Conservation (phyloP, 2,888 invertebrate genomes). For the Helleia helle region DNA sequence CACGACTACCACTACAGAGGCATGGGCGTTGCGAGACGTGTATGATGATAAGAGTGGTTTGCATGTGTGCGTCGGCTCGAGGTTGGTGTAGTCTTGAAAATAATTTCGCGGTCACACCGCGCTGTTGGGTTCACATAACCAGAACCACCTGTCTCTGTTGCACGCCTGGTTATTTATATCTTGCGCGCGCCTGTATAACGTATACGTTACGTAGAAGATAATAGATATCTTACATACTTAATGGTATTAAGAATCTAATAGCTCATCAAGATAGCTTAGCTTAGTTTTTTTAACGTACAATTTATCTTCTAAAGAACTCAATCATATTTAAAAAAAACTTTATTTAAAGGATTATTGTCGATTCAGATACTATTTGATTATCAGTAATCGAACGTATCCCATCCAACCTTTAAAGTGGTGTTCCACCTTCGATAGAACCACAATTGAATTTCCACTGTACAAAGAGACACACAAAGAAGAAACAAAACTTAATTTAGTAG, state of each 20-base stretch:
- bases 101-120: constrained; percentile 73
- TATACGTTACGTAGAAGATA: constrained; percentile 31
- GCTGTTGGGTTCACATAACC: constrained; percentile 67
- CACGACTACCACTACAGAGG: constrained; percentile 66
- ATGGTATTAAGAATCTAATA: constrained; percentile 25
- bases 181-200: constrained; percentile 58
- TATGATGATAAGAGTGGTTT: constrained; percentile 36
- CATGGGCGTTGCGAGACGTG: constrained; percentile 55
- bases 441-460: no score
- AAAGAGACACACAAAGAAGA: no score
- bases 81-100: constrained; percentile 73
- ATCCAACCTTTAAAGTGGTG: no score
- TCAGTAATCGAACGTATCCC: no score
- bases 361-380: no score
- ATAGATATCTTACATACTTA: constrained; percentile 29
- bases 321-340: no score
- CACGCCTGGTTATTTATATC: constrained; percentile 72
- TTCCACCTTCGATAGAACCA: no score
- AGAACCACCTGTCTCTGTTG: constrained; percentile 68
- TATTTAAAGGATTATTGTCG: no score
- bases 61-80: constrained; percentile 43
- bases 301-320: no score
- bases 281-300: no score
- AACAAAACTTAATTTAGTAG: no score
- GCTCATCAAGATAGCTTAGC: constrained; percentile 1